Base-by-base conservation (phyloP, 2,113 vertebrate genomes). In the Mola mola region DNA sequence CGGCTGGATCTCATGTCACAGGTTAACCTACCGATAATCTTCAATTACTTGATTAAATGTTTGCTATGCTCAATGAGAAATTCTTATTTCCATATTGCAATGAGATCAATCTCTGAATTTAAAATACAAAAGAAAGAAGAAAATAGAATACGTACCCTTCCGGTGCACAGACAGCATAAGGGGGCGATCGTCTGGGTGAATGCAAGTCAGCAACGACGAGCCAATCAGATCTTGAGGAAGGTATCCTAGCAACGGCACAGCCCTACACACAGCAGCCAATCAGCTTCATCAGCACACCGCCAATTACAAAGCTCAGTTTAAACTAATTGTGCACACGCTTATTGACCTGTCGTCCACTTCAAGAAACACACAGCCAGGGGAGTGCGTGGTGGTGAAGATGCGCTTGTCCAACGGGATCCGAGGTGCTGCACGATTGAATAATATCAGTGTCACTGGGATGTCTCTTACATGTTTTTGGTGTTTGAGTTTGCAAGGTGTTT, bases 331-430 rank as follows among this genome's bases (percentile, higher is more conserved):
- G 12, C 4, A 20, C 11, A 4, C 36, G 16, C 25, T 1, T 11
- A 60, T 59, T 90, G 57, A 97, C 94, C 94, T 94, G 81, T 97
- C 94, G 71, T 97, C 95, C 78, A 95, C 93, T 82, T 96, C 95
- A 75, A 96, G 89, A 81, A 96, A 98, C 56, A 96, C 88, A 86
- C 95, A 97, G 52, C 91, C 93, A 31, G 95, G 94, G 1, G 93
- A 95, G 75, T 98, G 95, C 36, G 94, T 95, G 20, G 94, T 97
- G 58, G 95, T 98, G 85, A 98, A 97, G 86, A 96, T 94, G 60
- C 93, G 94, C 82, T 97, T 96, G 81, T 96, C 93, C 76, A 87
- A 83, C 19, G 94, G 95, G 64, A 97, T 96, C 53, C 90, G 92
- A 72, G 95, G 95, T 38, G 95, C 95, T 96, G 83, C 9, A 19